A percentile compares a stretch with the other conserved stretches of the same genome.
Evolutionary conservation across 2,888 invertebrate genomes (phyloP).

Genomic region (Glaucopsyche alexis): DNA sequence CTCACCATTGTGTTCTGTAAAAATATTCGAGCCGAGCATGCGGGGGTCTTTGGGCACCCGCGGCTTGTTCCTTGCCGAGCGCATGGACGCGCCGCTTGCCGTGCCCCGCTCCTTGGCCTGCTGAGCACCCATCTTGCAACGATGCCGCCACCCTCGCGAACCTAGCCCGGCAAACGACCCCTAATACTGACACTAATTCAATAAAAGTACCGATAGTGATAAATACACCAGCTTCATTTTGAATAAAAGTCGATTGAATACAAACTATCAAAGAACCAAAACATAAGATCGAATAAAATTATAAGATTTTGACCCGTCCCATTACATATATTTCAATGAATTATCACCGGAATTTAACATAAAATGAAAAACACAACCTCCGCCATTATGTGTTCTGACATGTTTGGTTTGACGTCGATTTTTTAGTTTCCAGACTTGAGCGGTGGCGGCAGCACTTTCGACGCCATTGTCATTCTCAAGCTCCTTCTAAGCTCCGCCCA

Average conservation of each 20-base stretch:
- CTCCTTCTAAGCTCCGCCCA: neutral
- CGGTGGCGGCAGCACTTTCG: conserved; percentile 46
- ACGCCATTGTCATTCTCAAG: conserved; percentile 1
- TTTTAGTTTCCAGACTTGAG: conserved; percentile 48
- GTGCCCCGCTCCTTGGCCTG: conserved; percentile 94
- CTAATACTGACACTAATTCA: conserved; percentile 55
- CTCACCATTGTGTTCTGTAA: conserved; percentile 97
- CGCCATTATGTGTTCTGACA: conserved; percentile 60
- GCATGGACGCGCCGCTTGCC: conserved; percentile 85
- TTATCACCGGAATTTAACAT: conserved; percentile 51
- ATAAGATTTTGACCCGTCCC: conserved; percentile 39
- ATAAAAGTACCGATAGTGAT: conserved; percentile 55
- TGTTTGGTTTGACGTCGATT: conserved; percentile 70
- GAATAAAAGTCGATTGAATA: conserved; percentile 36
- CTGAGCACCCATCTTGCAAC: conserved; percentile 90
- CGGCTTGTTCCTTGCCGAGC: conserved; percentile 87
- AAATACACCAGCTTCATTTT: conserved; percentile 53
- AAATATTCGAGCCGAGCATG: conserved; percentile 93
- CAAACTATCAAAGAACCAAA: conserved; percentile 33
- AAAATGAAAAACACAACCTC: conserved; percentile 63
- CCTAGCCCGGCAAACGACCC: conserved; percentile 47
- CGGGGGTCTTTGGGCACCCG: conserved; percentile 90
- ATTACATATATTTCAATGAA: conserved; percentile 44
- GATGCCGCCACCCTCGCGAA: conserved; percentile 85
- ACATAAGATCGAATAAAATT: conserved; percentile 29